These are phyloP conservation scores for Palloptera scutellata DNA, from an alignment of 2,888 invertebrate genomes.

Conservation along the genomic window DNA sequence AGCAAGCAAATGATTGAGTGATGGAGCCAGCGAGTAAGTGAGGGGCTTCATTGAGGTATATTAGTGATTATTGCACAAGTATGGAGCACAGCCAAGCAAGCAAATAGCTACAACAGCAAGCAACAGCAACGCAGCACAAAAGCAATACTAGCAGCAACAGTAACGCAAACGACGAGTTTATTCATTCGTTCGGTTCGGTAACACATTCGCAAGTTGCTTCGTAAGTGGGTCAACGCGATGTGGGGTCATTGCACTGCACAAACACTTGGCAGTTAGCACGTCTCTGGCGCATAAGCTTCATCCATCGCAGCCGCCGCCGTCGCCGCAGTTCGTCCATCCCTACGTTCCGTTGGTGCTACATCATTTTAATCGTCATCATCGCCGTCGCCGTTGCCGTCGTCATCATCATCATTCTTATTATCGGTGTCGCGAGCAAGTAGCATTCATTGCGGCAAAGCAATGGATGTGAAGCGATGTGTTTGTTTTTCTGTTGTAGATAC, in stretches of 20 bases:
- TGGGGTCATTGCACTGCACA: slow-evolving; percentile 64
- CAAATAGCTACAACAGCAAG: slow-evolving; percentile 27
- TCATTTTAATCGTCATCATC: slow-evolving; percentile 12
- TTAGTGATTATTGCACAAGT: slow-evolving; percentile 33
- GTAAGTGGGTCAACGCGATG: slow-evolving; percentile 66
- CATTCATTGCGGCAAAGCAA: background rate
- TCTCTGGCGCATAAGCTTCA: slow-evolving; percentile 29
- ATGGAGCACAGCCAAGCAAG: slow-evolving; percentile 20
- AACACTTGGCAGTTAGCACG: slow-evolving; percentile 38
- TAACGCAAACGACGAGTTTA: slow-evolving; percentile 37
- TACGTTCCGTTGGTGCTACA: slow-evolving; percentile 18
- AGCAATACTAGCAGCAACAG: slow-evolving; percentile 23
- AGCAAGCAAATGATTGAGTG: slow-evolving; percentile 5
- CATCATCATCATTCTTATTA: background rate
- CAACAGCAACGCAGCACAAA: slow-evolving; percentile 19
- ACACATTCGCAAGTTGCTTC: slow-evolving; percentile 59
- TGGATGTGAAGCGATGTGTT: too few species aligned
- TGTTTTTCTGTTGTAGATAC: too few species aligned
- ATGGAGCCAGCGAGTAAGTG: too few species aligned
- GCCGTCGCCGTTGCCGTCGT: background rate
- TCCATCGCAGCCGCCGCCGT: background rate
- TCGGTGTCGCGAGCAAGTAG: background rate
- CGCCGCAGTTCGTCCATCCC: background rate
- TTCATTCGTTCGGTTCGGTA: slow-evolving; percentile 50
- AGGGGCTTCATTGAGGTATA: background rate